Conservation (phyloP, 2,797 vertebrate species). For the Eulemur mongoz region DNA sequence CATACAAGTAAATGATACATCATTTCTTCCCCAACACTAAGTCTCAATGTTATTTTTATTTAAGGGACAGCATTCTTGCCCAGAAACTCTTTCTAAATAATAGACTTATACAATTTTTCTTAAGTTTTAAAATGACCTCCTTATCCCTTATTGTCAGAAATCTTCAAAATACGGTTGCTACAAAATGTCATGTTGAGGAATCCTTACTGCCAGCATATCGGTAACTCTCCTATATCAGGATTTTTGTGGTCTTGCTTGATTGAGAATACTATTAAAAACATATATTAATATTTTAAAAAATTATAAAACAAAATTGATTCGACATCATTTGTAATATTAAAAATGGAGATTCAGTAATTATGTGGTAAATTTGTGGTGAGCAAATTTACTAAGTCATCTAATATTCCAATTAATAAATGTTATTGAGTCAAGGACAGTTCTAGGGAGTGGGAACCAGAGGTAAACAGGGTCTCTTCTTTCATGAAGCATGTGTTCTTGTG, state of each 20-base stretch:
- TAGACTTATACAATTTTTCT: neutral
- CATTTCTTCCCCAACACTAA: neutral
- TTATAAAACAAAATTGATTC: neutral
- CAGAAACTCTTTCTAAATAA: neutral
- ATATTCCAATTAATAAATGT: neutral
- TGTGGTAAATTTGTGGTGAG: neutral
- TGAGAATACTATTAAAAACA: neutral
- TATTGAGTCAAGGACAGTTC: neutral
- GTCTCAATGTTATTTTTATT: neutral
- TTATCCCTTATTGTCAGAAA: neutral
- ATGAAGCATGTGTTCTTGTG: neutral
- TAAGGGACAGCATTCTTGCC: neutral
- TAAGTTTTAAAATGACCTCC: neutral
- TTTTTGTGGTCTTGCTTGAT: neutral
- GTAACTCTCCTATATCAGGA: rapidly evolving
- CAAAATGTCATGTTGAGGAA: neutral
- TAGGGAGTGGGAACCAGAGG: neutral
- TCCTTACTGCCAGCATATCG: neutral
- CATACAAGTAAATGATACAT: neutral
- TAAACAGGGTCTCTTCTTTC: neutral
- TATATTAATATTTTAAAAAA: neutral
- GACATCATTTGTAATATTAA: neutral
- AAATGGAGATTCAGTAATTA: neutral
- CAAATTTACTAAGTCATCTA: neutral
- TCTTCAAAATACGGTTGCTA: neutral